These are phyloP conservation scores for Lydus trimaculatus DNA, from an alignment of 2,888 invertebrate species.

Conservation along the genomic window DNA sequence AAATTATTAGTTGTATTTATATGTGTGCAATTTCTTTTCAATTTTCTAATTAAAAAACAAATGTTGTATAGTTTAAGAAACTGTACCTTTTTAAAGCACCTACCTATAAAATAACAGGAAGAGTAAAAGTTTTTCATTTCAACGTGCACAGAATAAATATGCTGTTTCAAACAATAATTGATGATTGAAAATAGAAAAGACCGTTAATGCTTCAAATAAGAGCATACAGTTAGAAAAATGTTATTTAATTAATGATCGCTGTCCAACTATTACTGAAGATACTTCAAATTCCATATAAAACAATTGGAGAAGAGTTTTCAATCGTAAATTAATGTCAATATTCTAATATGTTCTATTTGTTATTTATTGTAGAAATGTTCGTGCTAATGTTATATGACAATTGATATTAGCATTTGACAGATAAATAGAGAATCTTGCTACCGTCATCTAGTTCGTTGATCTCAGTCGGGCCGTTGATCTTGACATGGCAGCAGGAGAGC, in stretches of 20 bases:
- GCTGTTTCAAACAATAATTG: not conserved
- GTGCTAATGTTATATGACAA: not conserved
- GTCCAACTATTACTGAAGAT: too few species aligned
- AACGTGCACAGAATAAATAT: not conserved
- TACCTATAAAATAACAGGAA: slow-evolving; percentile 12
- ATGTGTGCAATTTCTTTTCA: not conserved
- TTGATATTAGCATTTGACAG: slow-evolving; percentile 9
- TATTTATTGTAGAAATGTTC: not conserved
- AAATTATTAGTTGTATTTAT: not conserved
- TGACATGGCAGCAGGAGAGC: slow-evolving; percentile 24
- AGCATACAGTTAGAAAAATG: not conserved
- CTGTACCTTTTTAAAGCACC: not conserved
- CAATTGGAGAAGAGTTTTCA: not conserved
- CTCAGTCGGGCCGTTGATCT: slow-evolving; percentile 51
- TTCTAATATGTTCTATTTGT: not conserved
- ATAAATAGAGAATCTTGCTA: slow-evolving; percentile 8
- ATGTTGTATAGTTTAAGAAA: not conserved
- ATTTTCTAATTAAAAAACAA: not conserved
- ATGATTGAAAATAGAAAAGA: not conserved
- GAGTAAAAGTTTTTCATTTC: slow-evolving; percentile 13
- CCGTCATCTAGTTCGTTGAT: slow-evolving; percentile 46
- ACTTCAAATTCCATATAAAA: too few species aligned
- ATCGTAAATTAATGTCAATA: not conserved
- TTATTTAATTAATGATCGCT: not conserved
- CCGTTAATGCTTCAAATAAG: not conserved